phyloP scores from a whole-genome alignment of 2,888 invertebrate genomes.

The Calameuta idolon region DNA sequence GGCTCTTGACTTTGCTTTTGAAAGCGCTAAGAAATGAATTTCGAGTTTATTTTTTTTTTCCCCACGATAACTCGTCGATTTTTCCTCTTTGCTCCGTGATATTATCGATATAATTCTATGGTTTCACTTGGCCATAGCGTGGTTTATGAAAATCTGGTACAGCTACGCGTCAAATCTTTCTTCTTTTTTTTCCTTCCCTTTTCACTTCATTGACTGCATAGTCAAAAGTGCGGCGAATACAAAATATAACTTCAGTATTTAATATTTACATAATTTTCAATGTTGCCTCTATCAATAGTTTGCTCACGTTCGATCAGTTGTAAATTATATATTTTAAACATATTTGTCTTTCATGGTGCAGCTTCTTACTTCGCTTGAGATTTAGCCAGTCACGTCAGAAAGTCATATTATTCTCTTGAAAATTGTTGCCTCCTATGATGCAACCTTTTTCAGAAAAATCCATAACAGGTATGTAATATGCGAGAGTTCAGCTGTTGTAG shows the following conservation, averaged over 20 bases:
- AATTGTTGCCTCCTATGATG: conserved; percentile 11
- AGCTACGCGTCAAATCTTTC: not conserved
- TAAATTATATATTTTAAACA: not conserved
- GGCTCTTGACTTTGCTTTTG: conserved; percentile 31
- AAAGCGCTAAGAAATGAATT: not conserved
- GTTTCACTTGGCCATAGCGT: not conserved
- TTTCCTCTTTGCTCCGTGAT: not conserved
- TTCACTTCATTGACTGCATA: not conserved
- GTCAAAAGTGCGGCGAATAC: not conserved
- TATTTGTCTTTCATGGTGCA: not conserved
- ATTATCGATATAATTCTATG: not conserved
- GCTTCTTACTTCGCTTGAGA: not conserved
- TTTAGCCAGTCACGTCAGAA: not conserved
- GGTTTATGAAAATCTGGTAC: not conserved
- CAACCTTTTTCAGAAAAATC: conserved; percentile 7
- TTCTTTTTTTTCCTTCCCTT: not conserved
- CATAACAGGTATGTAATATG: conserved; percentile 11
- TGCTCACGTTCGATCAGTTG: not conserved
- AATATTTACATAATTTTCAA: not conserved
- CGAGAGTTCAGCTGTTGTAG: not conserved
- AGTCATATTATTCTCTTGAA: not conserved
- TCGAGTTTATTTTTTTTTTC: not conserved
- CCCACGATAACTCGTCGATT: not conserved
- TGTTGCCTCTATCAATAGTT: not conserved
- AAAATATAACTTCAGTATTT: not conserved